Conservation (phyloP, 2,113 vertebrate species). For the Festucalex cinctus region DNA sequence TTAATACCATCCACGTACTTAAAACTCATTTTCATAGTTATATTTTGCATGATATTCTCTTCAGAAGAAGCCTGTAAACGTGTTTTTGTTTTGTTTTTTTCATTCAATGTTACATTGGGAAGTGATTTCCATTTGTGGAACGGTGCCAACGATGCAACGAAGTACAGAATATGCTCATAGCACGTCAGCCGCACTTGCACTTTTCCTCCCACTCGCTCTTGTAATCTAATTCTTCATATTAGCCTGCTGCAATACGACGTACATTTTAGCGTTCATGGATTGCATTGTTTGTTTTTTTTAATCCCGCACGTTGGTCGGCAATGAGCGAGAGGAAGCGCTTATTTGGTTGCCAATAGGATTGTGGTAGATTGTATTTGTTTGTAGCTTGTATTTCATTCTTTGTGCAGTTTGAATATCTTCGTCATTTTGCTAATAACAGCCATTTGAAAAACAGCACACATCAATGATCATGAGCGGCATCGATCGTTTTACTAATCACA, state of each 20-base stretch:
- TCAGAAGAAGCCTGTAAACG: no score
- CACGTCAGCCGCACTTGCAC: not conserved
- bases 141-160: not conserved
- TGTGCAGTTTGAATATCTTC: constrained; percentile 9
- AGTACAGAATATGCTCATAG: not conserved
- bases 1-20: no score
- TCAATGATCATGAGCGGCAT: not conserved
- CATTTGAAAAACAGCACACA: not conserved
- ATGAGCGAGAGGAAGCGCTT: constrained; percentile 25
- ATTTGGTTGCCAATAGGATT: constrained; percentile 41
- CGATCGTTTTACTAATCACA: not conserved
- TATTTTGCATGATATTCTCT: no score
- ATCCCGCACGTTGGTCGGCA: constrained; percentile 24
- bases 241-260: constrained; percentile 26
- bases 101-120: not conserved
- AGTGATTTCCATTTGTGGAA: not conserved
- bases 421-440: not conserved
- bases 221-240: constrained; percentile 19
- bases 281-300: constrained; percentile 10
- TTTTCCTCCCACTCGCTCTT: constrained; percentile 11
- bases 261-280: constrained; percentile 43
- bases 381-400: constrained; percentile 10
- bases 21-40: no score
- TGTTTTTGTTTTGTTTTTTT: not conserved
- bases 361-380: not conserved